Conservation (phyloP, 1,140 invertebrate species). For the Eurosta solidaginis region DNA sequence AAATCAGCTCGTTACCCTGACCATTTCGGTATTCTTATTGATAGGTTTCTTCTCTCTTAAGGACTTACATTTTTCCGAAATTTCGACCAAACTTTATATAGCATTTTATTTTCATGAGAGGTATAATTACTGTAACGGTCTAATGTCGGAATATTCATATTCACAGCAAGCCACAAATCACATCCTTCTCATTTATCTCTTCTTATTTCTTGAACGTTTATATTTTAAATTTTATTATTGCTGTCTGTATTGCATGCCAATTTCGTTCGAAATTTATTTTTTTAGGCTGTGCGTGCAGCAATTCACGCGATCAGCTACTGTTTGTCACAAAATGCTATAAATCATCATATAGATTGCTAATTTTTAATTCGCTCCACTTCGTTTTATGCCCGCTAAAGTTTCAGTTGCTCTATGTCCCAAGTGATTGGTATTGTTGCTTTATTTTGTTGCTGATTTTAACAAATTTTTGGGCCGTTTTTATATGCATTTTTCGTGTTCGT, state of each 20-base stretch:
- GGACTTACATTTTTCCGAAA: too few species aligned
- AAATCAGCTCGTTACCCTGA: too few species aligned
- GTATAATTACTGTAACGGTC: too few species aligned
- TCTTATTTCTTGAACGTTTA: too few species aligned
- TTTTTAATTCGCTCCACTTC: not conserved
- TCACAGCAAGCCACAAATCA: not conserved
- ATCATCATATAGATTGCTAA: constrained; percentile 9
- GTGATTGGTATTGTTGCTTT: not conserved
- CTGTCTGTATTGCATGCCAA: not conserved
- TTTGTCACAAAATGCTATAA: constrained; percentile 24
- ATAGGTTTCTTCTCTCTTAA: too few species aligned
- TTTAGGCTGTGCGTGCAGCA: not conserved
- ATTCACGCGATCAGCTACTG: constrained; percentile 30
- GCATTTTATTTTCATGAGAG: too few species aligned
- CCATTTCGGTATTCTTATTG: too few species aligned
- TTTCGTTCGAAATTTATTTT: not conserved
- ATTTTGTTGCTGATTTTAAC: not conserved
- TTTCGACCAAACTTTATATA: too few species aligned
- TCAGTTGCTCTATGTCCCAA: not conserved
- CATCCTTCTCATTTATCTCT: not conserved
- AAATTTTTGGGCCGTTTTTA: not conserved
- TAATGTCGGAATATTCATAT: too few species aligned
- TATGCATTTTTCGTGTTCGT: not conserved
- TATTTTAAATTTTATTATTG: not conserved
- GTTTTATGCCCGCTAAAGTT: not conserved